Evolutionary conservation across 2,888 invertebrate species (phyloP).

Genomic region (Tetragonula carbonaria): DNA sequence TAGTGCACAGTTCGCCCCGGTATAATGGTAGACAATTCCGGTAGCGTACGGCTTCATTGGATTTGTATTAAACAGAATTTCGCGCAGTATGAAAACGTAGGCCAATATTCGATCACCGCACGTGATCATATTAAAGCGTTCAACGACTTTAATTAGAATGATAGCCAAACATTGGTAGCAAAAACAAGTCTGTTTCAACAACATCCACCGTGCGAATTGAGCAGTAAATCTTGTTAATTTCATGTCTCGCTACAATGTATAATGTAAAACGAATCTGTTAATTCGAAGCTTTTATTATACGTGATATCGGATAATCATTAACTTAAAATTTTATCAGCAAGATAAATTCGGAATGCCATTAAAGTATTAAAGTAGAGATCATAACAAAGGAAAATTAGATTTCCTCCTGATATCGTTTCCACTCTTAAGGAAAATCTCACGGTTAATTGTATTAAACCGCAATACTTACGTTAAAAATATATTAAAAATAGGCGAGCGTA

Average conservation of each 20-base stretch:
- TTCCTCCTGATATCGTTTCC: not conserved
- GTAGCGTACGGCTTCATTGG: slow-evolving; percentile 19
- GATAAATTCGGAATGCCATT: not conserved
- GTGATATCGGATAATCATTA: not conserved
- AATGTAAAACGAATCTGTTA: not conserved
- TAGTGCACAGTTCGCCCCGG: not conserved
- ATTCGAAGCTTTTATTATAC: not conserved
- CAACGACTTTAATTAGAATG: slow-evolving; percentile 59
- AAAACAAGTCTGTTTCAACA: slow-evolving; percentile 61
- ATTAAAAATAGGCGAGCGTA: not conserved
- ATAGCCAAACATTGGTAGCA: slow-evolving; percentile 49
- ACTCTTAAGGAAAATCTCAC: not conserved
- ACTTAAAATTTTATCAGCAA: not conserved
- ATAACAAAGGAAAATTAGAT: not conserved
- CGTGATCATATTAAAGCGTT: slow-evolving; percentile 40
- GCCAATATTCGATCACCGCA: slow-evolving; percentile 52
- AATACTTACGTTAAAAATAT: not conserved
- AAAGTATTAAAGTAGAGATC: not conserved
- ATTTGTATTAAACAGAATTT: slow-evolving; percentile 46
- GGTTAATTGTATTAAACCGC: not conserved
- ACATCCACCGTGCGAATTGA: slow-evolving; percentile 47
- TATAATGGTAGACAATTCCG: slow-evolving; percentile 27
- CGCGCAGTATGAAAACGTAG: slow-evolving; percentile 33
- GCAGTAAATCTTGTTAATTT: not conserved
- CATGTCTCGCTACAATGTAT: not conserved